Base-by-base conservation (phyloP, 1,140 invertebrate genomes). In the Akabosia matsudoensis region DNA sequence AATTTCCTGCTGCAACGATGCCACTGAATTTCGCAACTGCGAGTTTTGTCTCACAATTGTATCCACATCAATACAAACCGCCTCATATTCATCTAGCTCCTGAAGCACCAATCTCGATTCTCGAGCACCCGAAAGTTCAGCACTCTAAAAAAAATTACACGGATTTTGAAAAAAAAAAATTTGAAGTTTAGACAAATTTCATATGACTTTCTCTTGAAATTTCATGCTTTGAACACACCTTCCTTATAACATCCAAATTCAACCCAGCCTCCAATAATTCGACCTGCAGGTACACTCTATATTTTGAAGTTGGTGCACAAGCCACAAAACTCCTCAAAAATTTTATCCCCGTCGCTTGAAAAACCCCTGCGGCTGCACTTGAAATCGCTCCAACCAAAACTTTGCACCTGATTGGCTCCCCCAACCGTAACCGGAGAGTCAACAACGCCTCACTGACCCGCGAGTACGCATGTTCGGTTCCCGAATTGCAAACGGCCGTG, bases 331-430 rank as follows among this genome's bases (percentile, higher is more conserved):
- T 89, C 81, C 96, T 96, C 28, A 97, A 86, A 83, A 97, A 96
- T 64, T 90, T 90, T 33, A 97, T 86, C 7, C 93, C 94, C 3
- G 91, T 90, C n/a, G 91, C 88, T 82, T 96, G 88, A 1, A 95
- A 87, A 54, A 73, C 73, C 33, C 78, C 79, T 28, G 33, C 28
- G n/a, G n/a, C 26, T 24, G 67, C 52, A 26, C 26, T 91, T 78
- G 91, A 90, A 30, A 97, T 87, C 85, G 96, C 95, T 1, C 94
- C 94, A 10, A 95, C 91, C 0, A 97, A 88, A 82, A 97, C 92
- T 73, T 95, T 89, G 85, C 97, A 97, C 80, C 95, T 87, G 1
- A 96, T 94, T 0, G 94, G 93, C 83, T 98, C 95, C 26, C 94
- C 95, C 83, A 94, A 95, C 34, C 94, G 88, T 0, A 97, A 85